Conservation (phyloP, 2,797 vertebrate species). For the Acrossocheilus fasciatus region DNA sequence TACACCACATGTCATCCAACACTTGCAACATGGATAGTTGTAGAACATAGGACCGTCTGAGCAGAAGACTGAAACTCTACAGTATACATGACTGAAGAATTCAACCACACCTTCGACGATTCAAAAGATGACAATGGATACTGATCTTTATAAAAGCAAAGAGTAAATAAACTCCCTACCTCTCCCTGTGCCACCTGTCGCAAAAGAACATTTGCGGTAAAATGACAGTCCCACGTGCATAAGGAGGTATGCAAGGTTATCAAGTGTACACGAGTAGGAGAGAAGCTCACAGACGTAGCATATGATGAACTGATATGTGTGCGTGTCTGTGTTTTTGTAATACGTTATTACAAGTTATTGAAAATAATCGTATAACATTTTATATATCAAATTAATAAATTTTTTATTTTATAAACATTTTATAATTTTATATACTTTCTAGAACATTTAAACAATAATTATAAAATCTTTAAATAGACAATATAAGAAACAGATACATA, state of each 20-base stretch:
- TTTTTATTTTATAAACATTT: too few species aligned
- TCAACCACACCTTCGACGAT: conserved; percentile 31
- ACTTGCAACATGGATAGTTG: neutral
- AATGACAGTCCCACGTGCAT: neutral
- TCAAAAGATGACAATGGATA: conserved; percentile 20
- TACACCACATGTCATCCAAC: neutral
- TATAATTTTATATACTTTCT: too few species aligned
- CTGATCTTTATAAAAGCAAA: neutral
- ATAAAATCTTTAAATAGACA: neutral
- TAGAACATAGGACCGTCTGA: neutral
- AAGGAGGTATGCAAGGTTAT: neutral
- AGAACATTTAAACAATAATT: neutral
- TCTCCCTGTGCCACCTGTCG: neutral
- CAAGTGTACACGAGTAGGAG: neutral
- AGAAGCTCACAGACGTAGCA: neutral
- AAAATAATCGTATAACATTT: neutral
- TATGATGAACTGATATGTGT: neutral
- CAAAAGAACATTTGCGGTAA: neutral
- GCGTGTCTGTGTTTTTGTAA: too few species aligned
- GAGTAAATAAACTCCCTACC: neutral
- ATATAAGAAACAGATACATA: too few species aligned
- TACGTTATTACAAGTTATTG: neutral
- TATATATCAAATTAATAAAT: neutral
- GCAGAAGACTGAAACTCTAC: neutral
- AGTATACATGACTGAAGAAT: neutral